Conservation (phyloP, 2,113 vertebrate genomes). For the Colinus virginianus region DNA sequence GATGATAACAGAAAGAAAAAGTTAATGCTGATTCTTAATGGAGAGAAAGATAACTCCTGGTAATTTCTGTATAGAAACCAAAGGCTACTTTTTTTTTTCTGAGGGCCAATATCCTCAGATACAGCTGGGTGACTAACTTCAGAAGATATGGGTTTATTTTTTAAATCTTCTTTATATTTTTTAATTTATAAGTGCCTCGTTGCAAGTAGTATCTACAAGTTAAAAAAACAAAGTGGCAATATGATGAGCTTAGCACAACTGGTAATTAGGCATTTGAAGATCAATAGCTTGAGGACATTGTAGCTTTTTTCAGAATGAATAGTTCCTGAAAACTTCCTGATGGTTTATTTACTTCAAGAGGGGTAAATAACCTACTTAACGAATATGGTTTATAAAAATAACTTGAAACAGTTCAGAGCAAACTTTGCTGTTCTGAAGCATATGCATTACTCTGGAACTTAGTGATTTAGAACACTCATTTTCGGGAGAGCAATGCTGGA, state of each 20-base stretch:
- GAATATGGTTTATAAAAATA: neutral
- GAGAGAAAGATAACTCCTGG: neutral
- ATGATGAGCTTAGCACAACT: neutral
- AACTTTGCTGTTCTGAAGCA: neutral
- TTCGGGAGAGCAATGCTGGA: neutral
- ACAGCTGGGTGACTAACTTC: neutral
- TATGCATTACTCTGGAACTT: neutral
- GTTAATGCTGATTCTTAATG: neutral
- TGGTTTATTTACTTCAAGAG: neutral
- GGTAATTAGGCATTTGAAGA: neutral
- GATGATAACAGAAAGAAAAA: neutral
- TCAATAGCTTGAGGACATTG: neutral
- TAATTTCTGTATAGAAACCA: neutral
- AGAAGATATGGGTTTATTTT: neutral
- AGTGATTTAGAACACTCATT: neutral
- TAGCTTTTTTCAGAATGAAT: neutral
- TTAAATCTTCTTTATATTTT: neutral
- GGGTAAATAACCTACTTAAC: neutral
- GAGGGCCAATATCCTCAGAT: neutral
- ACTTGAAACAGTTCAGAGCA: neutral
- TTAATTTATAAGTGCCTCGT: neutral
- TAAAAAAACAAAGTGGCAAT: neutral
- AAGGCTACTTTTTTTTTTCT: neutral
- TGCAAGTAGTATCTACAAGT: neutral
- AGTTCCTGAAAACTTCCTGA: neutral